These are phyloP conservation scores for Caerostris extrusa DNA, from an alignment of 1,140 invertebrate species.

Conservation along the genomic window DNA sequence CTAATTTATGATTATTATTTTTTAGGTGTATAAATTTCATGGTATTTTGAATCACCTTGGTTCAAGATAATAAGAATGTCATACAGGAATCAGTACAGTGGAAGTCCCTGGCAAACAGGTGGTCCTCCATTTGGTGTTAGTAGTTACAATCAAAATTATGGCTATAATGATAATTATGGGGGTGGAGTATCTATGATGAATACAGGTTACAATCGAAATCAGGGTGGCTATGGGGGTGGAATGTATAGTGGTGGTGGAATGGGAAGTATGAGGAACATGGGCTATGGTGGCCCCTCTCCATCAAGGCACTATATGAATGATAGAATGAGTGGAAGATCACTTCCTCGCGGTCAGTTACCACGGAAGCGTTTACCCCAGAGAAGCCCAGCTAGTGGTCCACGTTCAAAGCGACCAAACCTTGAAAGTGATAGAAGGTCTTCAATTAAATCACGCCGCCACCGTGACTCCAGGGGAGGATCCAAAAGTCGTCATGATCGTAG, in stretches of 20 bases:
- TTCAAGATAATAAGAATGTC: slow-evolving; percentile 32
- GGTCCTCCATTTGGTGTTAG: slow-evolving; percentile 74
- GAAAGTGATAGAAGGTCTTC: slow-evolving; percentile 52
- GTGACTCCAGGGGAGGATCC: slow-evolving; percentile 58
- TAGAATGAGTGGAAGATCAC: slow-evolving; percentile 68
- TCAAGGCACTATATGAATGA: slow-evolving; percentile 75
- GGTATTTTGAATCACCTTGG: not conserved
- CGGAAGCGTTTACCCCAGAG: slow-evolving; percentile 67
- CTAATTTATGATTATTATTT: not conserved
- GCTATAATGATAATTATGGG: slow-evolving; percentile 63
- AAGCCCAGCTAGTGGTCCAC: slow-evolving; percentile 61
- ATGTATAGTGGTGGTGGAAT: slow-evolving; percentile 71
- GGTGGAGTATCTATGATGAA: slow-evolving; percentile 74
- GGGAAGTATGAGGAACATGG: slow-evolving; percentile 73
- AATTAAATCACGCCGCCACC: slow-evolving; percentile 30
- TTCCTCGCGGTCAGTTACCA: slow-evolving; percentile 55
- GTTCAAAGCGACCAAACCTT: slow-evolving; percentile 69
- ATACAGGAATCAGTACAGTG: slow-evolving; percentile 74
- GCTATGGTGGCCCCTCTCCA: slow-evolving; percentile 66
- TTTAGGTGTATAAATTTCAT: not conserved
- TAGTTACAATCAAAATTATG: slow-evolving; percentile 67
- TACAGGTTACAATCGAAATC: slow-evolving; percentile 64
- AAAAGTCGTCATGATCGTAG: slow-evolving; percentile 52
- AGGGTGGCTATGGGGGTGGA: slow-evolving; percentile 62
- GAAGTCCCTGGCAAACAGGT: slow-evolving; percentile 76